Conservation (phyloP, 2,888 invertebrate species). For the Diaphora mendica region DNA sequence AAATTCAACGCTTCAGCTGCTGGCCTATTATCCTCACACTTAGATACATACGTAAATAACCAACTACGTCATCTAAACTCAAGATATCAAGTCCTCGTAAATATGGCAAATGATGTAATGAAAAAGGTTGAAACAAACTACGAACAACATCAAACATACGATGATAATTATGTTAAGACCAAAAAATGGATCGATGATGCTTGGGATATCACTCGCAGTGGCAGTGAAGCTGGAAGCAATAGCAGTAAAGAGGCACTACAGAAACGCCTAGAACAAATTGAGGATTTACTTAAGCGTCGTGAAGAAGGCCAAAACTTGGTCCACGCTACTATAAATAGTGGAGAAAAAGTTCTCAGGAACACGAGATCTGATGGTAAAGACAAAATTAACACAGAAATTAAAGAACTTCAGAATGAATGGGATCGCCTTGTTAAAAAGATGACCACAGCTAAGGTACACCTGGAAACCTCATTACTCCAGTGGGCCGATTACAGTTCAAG, state of each 20-base stretch:
- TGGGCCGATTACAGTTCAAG: constrained; percentile 99
- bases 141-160: constrained; percentile 94
- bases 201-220: constrained; percentile 92
- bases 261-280: constrained; percentile 91
- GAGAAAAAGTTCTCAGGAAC: constrained; percentile 95
- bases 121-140: constrained; percentile 96
- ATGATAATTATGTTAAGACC: constrained; percentile 91
- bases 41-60: constrained; percentile 95
- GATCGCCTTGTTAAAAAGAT: constrained; percentile 96
- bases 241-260: constrained; percentile 94
- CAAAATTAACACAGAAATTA: constrained; percentile 93
- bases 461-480: constrained; percentile 96
- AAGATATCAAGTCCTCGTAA: constrained; percentile 94
- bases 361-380: constrained; percentile 96
- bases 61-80: constrained; percentile 95
- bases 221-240: constrained; percentile 92
- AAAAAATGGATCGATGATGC: constrained; percentile 95
- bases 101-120: constrained; percentile 95
- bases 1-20: constrained; percentile 93
- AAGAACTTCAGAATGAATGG: constrained; percentile 97
- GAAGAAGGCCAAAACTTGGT: constrained; percentile 96
- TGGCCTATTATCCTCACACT: constrained; percentile 91
- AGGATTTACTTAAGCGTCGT: constrained; percentile 92
- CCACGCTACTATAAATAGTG: constrained; percentile 94
- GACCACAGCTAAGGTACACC: constrained; percentile 95